Evolutionary conservation across 1,140 invertebrate genomes (phyloP).

Genomic region (Heliconius himera): DNA sequence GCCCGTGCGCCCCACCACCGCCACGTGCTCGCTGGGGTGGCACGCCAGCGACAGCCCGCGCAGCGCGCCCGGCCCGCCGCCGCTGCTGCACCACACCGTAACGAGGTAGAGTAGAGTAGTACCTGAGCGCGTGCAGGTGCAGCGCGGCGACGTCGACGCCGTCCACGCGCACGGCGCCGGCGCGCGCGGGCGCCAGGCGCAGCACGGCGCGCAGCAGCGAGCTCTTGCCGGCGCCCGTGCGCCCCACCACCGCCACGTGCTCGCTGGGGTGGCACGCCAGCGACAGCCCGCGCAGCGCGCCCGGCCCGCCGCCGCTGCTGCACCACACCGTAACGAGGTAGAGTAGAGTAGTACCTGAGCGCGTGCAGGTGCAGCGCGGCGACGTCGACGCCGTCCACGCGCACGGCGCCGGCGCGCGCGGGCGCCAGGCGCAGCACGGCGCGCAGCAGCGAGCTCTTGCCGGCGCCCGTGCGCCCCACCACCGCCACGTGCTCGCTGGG

Average conservation of each 20-base stretch:
- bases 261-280: slow-evolving; percentile 90
- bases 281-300: slow-evolving; percentile 86
- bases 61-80: slow-evolving; percentile 83
- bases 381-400: slow-evolving; percentile 92
- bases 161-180: slow-evolving; percentile 90
- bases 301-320: slow-evolving; percentile 56
- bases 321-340: no score
- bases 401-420: slow-evolving; percentile 86
- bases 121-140: slow-evolving; percentile 65
- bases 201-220: slow-evolving; percentile 92
- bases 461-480: slow-evolving; percentile 95
- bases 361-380: slow-evolving; percentile 66
- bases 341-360: slow-evolving; percentile 54
- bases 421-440: slow-evolving; percentile 90
- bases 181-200: slow-evolving; percentile 86
- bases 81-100: slow-evolving; percentile 15
- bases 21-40: slow-evolving; percentile 90
- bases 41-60: slow-evolving; percentile 88
- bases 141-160: slow-evolving; percentile 87
- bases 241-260: slow-evolving; percentile 93
- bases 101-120: no score
- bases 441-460: slow-evolving; percentile 93
- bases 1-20: slow-evolving; percentile 95
- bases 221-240: slow-evolving; percentile 96
- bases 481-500: slow-evolving; percentile 93